A percentile compares a stretch with the other conserved stretches of the same genome.
These are phyloP conservation scores for Ditylenchus weischeri DNA, from an alignment of 2,888 invertebrate genomes.

Conservation along the genomic window DNA sequence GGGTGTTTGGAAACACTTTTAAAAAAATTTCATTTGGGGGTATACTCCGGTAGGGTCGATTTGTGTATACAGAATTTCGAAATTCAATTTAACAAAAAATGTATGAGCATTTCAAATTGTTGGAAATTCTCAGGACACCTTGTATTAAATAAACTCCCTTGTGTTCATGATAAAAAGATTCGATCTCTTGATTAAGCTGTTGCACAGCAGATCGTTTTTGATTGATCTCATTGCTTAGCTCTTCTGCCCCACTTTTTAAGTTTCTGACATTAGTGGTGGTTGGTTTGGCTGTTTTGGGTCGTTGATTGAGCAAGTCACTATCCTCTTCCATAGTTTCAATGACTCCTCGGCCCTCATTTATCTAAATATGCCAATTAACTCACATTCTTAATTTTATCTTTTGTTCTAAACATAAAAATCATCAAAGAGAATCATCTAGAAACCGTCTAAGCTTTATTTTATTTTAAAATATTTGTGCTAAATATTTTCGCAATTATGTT, in stretches of 20 bases:
- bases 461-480: neutral
- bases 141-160: conserved; percentile 18
- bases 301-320: conserved; percentile 28
- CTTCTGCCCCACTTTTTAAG: conserved; percentile 33
- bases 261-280: conserved; percentile 37
- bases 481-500: too few species aligned
- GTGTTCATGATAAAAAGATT: conserved; percentile 36
- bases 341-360: conserved; percentile 48
- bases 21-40: too few species aligned
- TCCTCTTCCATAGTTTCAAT: conserved; percentile 35
- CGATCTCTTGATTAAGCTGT: conserved; percentile 26
- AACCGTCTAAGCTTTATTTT: neutral
- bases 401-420: too few species aligned
- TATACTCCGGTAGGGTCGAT: too few species aligned
- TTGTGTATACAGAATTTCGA: too few species aligned
- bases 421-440: too few species aligned
- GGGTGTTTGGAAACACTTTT: too few species aligned
- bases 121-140: too few species aligned
- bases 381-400: too few species aligned
- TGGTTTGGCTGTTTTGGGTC: conserved; percentile 57
- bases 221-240: conserved; percentile 29
- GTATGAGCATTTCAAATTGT: neutral
- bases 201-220: conserved; percentile 23
- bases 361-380: conserved; percentile 38
- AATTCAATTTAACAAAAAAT: too few species aligned